A percentile compares a stretch with the other conserved stretches of the same genome.
Evolutionary conservation across 1,140 invertebrate species (phyloP).

Genomic region (Tetragonula clypearis): DNA sequence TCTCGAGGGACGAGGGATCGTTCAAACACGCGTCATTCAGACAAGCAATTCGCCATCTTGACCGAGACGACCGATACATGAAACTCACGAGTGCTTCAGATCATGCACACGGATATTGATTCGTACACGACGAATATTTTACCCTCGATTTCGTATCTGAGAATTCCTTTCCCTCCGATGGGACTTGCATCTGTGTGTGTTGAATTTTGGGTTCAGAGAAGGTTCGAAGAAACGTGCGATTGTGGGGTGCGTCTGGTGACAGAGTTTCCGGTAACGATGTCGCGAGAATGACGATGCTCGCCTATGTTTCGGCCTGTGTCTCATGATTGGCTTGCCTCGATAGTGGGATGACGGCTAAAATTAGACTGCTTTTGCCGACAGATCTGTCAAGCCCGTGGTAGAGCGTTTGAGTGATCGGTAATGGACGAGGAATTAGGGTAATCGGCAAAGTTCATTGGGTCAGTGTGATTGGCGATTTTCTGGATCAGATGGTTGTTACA

Average conservation of each 20-base stretch:
- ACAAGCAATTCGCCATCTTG: neutral
- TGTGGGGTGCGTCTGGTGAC: neutral
- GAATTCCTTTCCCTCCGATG: too few relatives aligned
- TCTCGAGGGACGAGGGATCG: neutral
- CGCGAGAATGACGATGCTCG: conserved; percentile 13
- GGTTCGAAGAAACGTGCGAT: too few relatives aligned
- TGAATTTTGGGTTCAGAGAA: neutral
- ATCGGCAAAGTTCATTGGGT: conserved; percentile 21
- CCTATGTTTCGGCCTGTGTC: neutral
- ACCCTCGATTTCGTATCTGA: neutral
- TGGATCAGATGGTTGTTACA: too few relatives aligned
- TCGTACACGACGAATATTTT: neutral
- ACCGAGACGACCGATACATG: neutral
- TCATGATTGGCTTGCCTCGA: conserved; percentile 41
- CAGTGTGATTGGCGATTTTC: neutral
- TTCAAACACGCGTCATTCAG: conserved; percentile 2
- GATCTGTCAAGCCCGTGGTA: conserved; percentile 42
- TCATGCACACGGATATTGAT: neutral
- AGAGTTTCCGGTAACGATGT: conserved; percentile 34
- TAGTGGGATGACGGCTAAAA: conserved; percentile 55
- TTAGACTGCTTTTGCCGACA: conserved; percentile 48
- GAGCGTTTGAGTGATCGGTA: conserved; percentile 32
- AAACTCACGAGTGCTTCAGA: neutral
- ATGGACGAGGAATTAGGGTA: neutral
- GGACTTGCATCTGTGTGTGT: too few relatives aligned